Evolutionary conservation across 2,797 vertebrate genomes (phyloP).

Genomic region (Florisuga fusca): DNA sequence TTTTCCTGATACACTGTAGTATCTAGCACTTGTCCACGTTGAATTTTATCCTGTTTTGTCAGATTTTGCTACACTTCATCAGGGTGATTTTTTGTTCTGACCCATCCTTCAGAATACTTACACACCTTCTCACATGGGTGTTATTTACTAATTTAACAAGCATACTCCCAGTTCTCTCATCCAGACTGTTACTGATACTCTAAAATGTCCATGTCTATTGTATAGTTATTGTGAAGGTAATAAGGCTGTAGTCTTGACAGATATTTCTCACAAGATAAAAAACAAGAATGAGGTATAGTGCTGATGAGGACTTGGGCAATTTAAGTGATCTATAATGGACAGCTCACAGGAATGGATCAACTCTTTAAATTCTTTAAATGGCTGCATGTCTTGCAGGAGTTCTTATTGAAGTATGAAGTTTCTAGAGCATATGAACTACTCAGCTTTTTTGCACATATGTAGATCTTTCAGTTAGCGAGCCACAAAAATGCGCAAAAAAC

Average conservation of each 20-base stretch:
- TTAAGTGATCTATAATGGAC: background rate
- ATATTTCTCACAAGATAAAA: background rate
- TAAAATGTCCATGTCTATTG: background rate
- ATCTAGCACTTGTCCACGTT: background rate
- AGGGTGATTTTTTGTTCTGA: background rate
- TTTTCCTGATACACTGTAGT: background rate
- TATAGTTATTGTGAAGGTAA: background rate
- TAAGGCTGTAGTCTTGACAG: background rate
- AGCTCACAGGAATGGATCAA: background rate
- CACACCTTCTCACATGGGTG: background rate
- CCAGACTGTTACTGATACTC: background rate
- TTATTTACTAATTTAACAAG: background rate
- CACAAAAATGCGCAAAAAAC: background rate
- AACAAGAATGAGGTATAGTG: background rate
- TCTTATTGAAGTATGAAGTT: background rate
- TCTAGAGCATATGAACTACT: background rate
- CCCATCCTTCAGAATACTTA: background rate
- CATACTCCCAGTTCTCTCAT: background rate
- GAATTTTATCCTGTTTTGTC: background rate
- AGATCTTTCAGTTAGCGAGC: background rate
- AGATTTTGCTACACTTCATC: background rate
- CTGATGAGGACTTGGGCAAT: background rate
- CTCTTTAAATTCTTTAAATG: background rate
- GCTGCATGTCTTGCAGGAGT: background rate
- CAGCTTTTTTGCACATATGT: background rate